Evolutionary conservation across 1,140 invertebrate species (phyloP).

Genomic region (Nebria ingens): DNA sequence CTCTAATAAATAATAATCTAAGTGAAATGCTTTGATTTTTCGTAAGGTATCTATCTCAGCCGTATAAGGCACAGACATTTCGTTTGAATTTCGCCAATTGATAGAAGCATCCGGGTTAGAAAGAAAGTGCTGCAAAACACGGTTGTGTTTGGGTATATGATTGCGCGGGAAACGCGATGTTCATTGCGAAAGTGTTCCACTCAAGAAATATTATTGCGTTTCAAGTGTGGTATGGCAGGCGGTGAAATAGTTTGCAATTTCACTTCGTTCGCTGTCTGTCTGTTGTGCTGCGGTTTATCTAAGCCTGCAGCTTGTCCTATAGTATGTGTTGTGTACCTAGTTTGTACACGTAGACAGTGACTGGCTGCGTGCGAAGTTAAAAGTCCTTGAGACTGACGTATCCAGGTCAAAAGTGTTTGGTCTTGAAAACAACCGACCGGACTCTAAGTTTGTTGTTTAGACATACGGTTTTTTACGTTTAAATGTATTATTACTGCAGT

Average conservation of each 20-base stretch:
- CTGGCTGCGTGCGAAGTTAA: background rate
- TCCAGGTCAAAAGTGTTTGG: background rate
- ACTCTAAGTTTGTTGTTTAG: too few relatives aligned
- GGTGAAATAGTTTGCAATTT: background rate
- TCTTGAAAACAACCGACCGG: background rate
- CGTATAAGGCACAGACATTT: background rate
- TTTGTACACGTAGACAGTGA: too few relatives aligned
- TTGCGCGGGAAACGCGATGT: too few relatives aligned
- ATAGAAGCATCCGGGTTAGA: background rate
- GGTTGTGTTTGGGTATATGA: background rate
- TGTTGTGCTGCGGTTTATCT: background rate
- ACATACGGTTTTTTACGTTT: too few relatives aligned
- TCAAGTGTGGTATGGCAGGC: too few relatives aligned
- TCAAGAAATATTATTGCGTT: background rate
- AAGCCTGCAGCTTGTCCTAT: too few relatives aligned
- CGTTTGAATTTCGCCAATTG: background rate
- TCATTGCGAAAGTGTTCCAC: background rate
- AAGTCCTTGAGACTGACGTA: background rate
- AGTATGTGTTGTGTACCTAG: too few relatives aligned
- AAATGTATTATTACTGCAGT: too few relatives aligned
- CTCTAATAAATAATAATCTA: background rate
- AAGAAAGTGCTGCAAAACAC: background rate
- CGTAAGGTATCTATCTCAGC: too few relatives aligned
- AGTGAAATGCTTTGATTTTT: too few relatives aligned
- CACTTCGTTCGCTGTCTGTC: background rate